Percentiles rank a stretch among this genome's conserved stretches.
These are phyloP conservation scores for Rhyzopertha dominica DNA, from an alignment of 1,140 invertebrate genomes.

Conservation along the genomic window DNA sequence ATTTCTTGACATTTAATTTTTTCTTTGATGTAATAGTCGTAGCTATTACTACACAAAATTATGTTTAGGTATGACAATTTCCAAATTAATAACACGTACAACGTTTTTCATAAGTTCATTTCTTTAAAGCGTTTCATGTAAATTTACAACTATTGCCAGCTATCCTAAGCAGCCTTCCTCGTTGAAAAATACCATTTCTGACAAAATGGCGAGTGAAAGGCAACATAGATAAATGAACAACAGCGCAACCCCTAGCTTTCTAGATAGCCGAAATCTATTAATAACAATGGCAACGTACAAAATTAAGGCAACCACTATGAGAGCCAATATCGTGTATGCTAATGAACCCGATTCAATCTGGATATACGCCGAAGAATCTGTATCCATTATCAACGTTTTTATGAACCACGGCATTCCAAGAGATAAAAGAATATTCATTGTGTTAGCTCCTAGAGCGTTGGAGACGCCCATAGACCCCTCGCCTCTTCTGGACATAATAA, in stretches of 20 bases:
- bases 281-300: conserved; percentile 54
- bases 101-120: too few species aligned
- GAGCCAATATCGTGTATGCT: conserved; percentile 59
- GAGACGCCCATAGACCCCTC: conserved; percentile 80
- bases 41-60: too few species aligned
- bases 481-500: conserved; percentile 74
- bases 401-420: conserved; percentile 80
- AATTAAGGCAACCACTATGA: conserved; percentile 54
- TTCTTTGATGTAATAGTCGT: too few species aligned
- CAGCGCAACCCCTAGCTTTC: conserved; percentile 54
- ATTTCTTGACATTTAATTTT: too few species aligned
- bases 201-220: conserved; percentile 56
- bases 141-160: too few species aligned
- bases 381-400: conserved; percentile 56
- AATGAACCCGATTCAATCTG: conserved; percentile 56
- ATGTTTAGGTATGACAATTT: too few species aligned
- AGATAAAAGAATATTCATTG: conserved; percentile 78
- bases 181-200: conserved; percentile 35
- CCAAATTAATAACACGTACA: too few species aligned
- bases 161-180: too few species aligned
- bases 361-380: conserved; percentile 44
- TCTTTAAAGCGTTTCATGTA: too few species aligned
- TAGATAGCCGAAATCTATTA: conserved; percentile 56
- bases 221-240: conserved; percentile 57
- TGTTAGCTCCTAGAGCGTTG: conserved; percentile 79